Evolutionary conservation across 2,113 vertebrate genomes (phyloP).

Genomic region (Gallinago undulata): DNA sequence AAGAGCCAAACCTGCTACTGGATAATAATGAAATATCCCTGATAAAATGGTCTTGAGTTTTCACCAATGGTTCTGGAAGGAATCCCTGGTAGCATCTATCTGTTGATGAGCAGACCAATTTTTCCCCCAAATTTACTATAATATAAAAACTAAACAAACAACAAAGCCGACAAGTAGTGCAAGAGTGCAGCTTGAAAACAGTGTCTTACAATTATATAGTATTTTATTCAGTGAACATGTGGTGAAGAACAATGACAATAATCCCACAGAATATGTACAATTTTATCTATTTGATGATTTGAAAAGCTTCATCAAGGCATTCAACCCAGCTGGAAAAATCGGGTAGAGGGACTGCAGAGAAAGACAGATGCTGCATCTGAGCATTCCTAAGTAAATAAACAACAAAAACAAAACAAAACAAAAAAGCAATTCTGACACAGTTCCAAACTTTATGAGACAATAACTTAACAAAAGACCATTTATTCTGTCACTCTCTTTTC

Average conservation of each 20-base stretch:
- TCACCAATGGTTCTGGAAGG: background rate
- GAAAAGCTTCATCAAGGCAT: constrained; percentile 71
- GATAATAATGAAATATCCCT: background rate
- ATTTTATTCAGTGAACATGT: constrained; percentile 56
- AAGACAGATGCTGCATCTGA: constrained; percentile 68
- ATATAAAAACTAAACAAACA: constrained; percentile 35
- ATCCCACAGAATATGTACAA: constrained; percentile 59
- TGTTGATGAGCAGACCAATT: background rate
- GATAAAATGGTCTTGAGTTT: background rate
- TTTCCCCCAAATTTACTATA: background rate
- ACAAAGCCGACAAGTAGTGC: background rate
- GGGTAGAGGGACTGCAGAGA: constrained; percentile 26
- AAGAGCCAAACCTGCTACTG: background rate
- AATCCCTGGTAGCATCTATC: background rate
- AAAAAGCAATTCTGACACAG: constrained; percentile 58
- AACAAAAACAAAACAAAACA: constrained; percentile 54
- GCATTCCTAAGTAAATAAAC: constrained; percentile 67
- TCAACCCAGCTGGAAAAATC: constrained; percentile 54
- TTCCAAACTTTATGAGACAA: constrained; percentile 70
- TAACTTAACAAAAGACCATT: constrained; percentile 65
- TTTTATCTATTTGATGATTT: constrained; percentile 68
- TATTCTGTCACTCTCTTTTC: constrained; percentile 36
- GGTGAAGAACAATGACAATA: constrained; percentile 69
- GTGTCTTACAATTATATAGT: constrained; percentile 34
- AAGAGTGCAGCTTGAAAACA: constrained; percentile 31